phyloP scores from a whole-genome alignment of 2,888 invertebrate species.

The Elegia similella region DNA sequence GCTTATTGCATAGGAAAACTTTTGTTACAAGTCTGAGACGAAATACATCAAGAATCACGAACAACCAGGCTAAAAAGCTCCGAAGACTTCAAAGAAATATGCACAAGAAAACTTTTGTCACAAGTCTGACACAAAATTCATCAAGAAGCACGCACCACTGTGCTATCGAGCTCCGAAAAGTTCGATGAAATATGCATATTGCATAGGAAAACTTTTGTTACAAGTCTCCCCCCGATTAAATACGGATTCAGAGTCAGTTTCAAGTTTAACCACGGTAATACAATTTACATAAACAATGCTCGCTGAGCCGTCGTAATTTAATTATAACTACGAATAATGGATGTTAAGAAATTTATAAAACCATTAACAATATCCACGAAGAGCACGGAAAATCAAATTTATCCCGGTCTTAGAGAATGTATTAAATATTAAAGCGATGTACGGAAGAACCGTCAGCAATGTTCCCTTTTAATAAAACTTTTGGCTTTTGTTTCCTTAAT shows the following conservation, averaged over 20 bases:
- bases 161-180: no score
- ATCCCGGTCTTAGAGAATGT: conserved; percentile 35
- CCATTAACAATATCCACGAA: conserved; percentile 20
- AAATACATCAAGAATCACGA: no score
- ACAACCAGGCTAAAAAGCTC: no score
- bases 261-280: conserved; percentile 12
- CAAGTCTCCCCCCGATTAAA: background rate
- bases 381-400: conserved; percentile 35
- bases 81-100: no score
- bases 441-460: conserved; percentile 45
- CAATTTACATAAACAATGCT: conserved; percentile 12
- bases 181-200: background rate
- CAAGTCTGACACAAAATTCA: no score
- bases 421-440: conserved; percentile 47
- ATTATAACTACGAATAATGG: conserved; percentile 16
- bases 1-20: background rate
- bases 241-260: conserved; percentile 6
- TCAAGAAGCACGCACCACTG: no score
- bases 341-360: conserved; percentile 20
- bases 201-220: background rate
- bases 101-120: no score
- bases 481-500: conserved; percentile 71
- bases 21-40: background rate
- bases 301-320: conserved; percentile 13
- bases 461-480: conserved; percentile 72